Evolutionary conservation across 1,140 invertebrate genomes (phyloP).

Genomic region (Hylyphantes graminicola): DNA sequence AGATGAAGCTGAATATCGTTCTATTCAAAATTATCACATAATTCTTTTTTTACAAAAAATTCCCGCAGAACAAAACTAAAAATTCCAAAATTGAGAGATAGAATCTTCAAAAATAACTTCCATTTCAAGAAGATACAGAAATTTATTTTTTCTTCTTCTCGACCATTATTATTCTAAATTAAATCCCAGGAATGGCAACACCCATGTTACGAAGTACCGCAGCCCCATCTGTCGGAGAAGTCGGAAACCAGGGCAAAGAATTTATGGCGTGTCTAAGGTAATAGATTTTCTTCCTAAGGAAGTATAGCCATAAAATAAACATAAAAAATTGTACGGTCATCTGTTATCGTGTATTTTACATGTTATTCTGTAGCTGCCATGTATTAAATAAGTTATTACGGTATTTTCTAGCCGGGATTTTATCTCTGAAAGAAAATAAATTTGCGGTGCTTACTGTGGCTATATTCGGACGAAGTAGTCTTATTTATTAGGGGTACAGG

Average conservation of each 20-base stretch:
- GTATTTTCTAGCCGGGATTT: background rate
- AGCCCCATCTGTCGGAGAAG: background rate
- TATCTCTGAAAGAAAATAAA: too few relatives aligned
- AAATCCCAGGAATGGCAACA: slow-evolving; percentile 10
- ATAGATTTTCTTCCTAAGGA: background rate
- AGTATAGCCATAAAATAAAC: slow-evolving; percentile 14
- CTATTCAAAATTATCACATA: too few relatives aligned
- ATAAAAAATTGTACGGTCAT: slow-evolving; percentile 7
- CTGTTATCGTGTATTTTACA: slow-evolving; percentile 8
- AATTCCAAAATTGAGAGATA: too few relatives aligned
- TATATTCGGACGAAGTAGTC: too few relatives aligned
- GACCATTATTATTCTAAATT: slow-evolving; percentile 11
- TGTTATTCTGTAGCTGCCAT: background rate
- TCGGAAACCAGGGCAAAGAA: background rate
- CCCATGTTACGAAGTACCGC: background rate
- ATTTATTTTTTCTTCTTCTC: background rate
- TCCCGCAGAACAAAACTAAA: too few relatives aligned
- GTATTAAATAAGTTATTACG: slow-evolving; percentile 31
- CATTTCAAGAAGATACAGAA: too few relatives aligned
- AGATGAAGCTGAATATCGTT: too few relatives aligned
- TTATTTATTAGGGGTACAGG: too few relatives aligned
- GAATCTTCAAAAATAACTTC: too few relatives aligned
- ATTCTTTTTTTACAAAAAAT: too few relatives aligned
- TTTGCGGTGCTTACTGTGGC: too few relatives aligned
- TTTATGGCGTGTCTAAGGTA: slow-evolving; percentile 22